Evolutionary conservation across 2,113 vertebrate species (phyloP).

Genomic region (Campylomormyrus tamandua): DNA sequence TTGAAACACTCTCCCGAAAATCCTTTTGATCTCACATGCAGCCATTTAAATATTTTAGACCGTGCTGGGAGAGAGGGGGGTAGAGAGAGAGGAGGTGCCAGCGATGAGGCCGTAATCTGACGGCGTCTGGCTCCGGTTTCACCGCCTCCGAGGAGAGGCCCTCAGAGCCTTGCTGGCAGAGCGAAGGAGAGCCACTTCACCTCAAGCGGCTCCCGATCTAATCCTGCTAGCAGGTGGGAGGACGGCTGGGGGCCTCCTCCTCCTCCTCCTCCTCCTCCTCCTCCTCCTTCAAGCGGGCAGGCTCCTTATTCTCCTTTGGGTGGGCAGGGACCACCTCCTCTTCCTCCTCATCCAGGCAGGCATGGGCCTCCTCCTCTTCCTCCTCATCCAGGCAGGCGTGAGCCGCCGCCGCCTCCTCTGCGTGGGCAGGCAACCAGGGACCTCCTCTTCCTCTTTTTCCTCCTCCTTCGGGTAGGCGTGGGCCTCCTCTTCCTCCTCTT

Average conservation of each 20-base stretch:
- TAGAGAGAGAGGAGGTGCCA: slow-evolving; percentile 34
- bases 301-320: no score
- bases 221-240: not conserved
- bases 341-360: no score
- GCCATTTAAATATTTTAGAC: slow-evolving; percentile 62
- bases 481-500: no score
- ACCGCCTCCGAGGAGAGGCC: not conserved
- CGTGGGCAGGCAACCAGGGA: no score
- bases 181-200: not conserved
- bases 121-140: slow-evolving; percentile 35
- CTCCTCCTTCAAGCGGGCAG: not conserved
- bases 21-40: slow-evolving; percentile 55
- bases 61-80: not conserved
- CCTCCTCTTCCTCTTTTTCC: not conserved
- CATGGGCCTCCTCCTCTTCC: no score
- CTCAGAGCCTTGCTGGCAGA: not conserved
- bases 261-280: not conserved
- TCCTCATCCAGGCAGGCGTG: no score
- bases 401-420: no score
- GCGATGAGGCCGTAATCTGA: slow-evolving; percentile 52
- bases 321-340: no score
- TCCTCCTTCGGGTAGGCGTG: no score
- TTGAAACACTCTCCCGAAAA: slow-evolving; percentile 40
- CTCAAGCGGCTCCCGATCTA: not conserved
- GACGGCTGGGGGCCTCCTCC: not conserved